Conservation (phyloP, 2,797 vertebrate genomes). For the Erpetoichthys calabaricus region DNA sequence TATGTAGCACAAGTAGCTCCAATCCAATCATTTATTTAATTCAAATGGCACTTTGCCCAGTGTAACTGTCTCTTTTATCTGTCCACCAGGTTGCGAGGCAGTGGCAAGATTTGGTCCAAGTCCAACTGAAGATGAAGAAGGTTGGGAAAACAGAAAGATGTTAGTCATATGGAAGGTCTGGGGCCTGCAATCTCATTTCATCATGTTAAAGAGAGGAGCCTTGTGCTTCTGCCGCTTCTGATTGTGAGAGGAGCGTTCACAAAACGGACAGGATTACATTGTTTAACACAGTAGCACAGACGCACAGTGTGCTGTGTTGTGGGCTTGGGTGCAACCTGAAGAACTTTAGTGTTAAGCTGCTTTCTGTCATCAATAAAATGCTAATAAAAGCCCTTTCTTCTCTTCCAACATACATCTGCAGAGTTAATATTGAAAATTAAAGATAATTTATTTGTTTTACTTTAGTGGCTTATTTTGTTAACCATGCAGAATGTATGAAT, state of each 20-base stretch:
- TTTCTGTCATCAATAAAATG: background rate
- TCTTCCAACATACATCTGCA: background rate
- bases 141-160: slow-evolving; percentile 8
- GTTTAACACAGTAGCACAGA: slow-evolving; percentile 13
- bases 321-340: too few relatives aligned
- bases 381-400: background rate
- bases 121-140: slow-evolving; percentile 59
- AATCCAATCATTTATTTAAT: slow-evolving; percentile 9
- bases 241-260: too few relatives aligned
- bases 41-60: slow-evolving; percentile 10
- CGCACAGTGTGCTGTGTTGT: slow-evolving; percentile 10
- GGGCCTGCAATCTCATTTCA: too few relatives aligned
- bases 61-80: slow-evolving; percentile 8
- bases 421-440: too few relatives aligned
- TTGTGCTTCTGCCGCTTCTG: too few relatives aligned
- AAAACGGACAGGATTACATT: slow-evolving; percentile 16
- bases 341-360: too few relatives aligned
- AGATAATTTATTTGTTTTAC: too few relatives aligned
- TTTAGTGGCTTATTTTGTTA: too few relatives aligned
- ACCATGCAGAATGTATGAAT: too few relatives aligned
- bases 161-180: too few relatives aligned
- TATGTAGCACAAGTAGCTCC: too few relatives aligned
- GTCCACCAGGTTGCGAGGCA: slow-evolving; percentile 73
- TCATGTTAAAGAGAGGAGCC: too few relatives aligned
- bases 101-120: slow-evolving; percentile 95